Evolutionary conservation across 2,888 invertebrate genomes (phyloP).

Genomic region (Drosophila incognita): DNA sequence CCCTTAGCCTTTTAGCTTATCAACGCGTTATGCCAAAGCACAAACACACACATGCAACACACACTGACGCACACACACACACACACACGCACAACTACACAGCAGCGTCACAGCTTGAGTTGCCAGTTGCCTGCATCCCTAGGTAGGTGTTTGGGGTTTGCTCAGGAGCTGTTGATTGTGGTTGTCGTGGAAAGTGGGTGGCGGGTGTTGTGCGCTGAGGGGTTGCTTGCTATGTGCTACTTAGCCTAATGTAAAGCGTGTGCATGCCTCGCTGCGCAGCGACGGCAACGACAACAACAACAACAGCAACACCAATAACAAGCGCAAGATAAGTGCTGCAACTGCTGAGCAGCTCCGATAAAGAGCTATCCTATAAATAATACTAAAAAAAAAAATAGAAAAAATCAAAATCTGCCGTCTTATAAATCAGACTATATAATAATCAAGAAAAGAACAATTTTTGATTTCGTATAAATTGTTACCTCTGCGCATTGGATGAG

Average conservation of each 20-base stretch:
- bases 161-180: slow-evolving; percentile 33
- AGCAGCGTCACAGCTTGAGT: slow-evolving; percentile 25
- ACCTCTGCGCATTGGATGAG: slow-evolving; percentile 3
- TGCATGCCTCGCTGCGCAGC: slow-evolving; percentile 77
- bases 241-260: slow-evolving; percentile 77
- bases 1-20: slow-evolving; percentile 73
- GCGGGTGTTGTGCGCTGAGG: background rate
- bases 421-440: background rate
- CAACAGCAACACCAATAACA: slow-evolving; percentile 41
- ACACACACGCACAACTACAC: slow-evolving; percentile 8
- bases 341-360: background rate
- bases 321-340: slow-evolving; percentile 9
- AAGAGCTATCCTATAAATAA: slow-evolving; percentile 7
- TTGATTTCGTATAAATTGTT: background rate
- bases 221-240: slow-evolving; percentile 59
- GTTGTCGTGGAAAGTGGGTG: background rate
- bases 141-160: slow-evolving; percentile 44
- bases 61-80: slow-evolving; percentile 18
- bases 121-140: slow-evolving; percentile 39
- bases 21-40: slow-evolving; percentile 73
- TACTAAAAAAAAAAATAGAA: background rate
- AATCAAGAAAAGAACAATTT: background rate
- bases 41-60: slow-evolving; percentile 33
- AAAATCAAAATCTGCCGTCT: background rate
- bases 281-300: slow-evolving; percentile 52